Percentiles rank a stretch among this genome's conserved stretches.
Conservation (phyloP, 2,113 vertebrate species). For the Balaenoptera acutorostrata region DNA sequence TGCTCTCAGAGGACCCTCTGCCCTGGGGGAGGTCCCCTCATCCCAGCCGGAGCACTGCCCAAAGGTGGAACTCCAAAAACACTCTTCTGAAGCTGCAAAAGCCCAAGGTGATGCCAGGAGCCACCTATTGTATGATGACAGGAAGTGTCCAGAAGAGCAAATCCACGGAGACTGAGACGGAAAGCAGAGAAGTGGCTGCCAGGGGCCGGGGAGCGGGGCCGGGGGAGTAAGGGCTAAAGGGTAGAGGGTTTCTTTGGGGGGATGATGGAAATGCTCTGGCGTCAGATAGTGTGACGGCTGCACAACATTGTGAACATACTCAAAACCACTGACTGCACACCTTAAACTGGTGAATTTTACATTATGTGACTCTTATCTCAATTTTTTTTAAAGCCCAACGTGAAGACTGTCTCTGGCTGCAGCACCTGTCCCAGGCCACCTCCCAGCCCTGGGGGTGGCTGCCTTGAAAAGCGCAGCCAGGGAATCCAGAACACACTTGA, state of each 20-base stretch:
- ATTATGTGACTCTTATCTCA: background rate
- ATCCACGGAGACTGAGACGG: accelerated
- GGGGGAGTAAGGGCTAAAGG: accelerated
- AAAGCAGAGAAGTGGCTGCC: accelerated
- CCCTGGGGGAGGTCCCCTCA: background rate
- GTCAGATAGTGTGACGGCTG: background rate
- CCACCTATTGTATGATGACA: accelerated
- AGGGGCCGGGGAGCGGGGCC: accelerated
- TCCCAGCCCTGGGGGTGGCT: background rate
- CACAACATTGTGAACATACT: accelerated
- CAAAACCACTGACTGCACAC: background rate
- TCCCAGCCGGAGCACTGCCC: background rate
- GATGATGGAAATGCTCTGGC: background rate
- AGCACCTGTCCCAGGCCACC: background rate
- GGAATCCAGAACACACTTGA: background rate
- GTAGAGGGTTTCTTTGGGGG: accelerated
- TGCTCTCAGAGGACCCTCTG: background rate
- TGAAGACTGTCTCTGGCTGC: background rate
- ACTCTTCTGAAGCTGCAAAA: background rate
- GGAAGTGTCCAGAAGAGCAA: background rate
- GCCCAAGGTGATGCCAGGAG: background rate
- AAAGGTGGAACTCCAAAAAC: background rate
- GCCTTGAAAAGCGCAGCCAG: background rate
- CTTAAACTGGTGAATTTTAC: background rate
- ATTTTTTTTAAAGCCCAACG: background rate